Evolutionary conservation across 2,888 invertebrate species (phyloP).

Genomic region (Eucera pruinosa): DNA sequence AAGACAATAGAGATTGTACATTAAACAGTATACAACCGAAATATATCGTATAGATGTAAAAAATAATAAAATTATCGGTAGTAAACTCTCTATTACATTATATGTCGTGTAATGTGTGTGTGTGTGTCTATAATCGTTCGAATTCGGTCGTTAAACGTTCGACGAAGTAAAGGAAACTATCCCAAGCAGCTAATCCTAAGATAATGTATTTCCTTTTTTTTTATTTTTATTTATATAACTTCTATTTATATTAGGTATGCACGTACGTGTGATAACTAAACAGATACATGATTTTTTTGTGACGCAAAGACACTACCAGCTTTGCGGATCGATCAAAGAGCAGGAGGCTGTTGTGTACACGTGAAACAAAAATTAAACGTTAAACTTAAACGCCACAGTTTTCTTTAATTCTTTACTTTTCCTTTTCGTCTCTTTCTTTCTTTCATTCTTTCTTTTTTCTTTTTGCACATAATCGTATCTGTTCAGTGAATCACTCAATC

Average conservation of each 20-base stretch:
- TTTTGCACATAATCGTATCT: conserved; percentile 49
- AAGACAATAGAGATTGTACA: conserved; percentile 80
- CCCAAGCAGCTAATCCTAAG: conserved; percentile 84
- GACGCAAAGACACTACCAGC: conserved; percentile 72
- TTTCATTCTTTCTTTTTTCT: conserved; percentile 4
- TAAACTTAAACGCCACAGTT: conserved; percentile 19
- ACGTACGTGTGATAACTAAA: conserved; percentile 82
- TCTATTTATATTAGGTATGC: conserved; percentile 83
- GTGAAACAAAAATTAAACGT: conserved; percentile 22
- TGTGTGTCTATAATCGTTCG: conserved; percentile 57
- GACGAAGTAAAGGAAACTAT: conserved; percentile 80
- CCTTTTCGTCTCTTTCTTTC: neutral
- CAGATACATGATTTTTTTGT: conserved; percentile 80
- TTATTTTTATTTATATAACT: conserved; percentile 78
- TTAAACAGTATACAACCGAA: conserved; percentile 77
- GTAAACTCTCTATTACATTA: conserved; percentile 74
- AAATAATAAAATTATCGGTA: conserved; percentile 82
- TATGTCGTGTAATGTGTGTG: conserved; percentile 67
- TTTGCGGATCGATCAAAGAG: conserved; percentile 77
- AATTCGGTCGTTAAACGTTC: conserved; percentile 64
- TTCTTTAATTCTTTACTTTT: conserved; percentile 6
- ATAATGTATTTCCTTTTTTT: conserved; percentile 81
- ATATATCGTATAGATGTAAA: conserved; percentile 80
- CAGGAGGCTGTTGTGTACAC: conserved; percentile 78
- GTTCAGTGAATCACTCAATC: conserved; percentile 61